Conservation (phyloP, 2,888 invertebrate genomes). For the Dorcus parallelipipedus region DNA sequence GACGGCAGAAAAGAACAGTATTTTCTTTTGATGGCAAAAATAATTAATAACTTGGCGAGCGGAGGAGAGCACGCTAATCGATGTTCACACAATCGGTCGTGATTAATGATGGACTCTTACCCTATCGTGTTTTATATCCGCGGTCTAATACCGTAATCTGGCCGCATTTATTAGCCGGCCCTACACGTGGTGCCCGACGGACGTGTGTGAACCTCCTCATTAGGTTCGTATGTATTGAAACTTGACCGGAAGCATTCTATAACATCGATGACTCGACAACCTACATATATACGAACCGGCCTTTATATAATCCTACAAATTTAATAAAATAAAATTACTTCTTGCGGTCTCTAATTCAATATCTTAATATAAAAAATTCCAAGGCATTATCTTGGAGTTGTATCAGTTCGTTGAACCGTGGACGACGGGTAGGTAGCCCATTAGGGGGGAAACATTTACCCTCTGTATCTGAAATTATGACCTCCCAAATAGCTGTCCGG, state of each 20-base stretch:
- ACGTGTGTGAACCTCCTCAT: conserved; percentile 3
- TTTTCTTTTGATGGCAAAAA: conserved; percentile 42
- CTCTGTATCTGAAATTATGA: conserved; percentile 23
- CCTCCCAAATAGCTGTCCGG: conserved; percentile 25
- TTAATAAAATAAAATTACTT: no score
- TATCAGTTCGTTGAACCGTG: conserved; percentile 2
- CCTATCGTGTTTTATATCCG: conserved; percentile 27
- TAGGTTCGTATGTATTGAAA: conserved; percentile 10
- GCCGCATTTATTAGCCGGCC: conserved; percentile 16
- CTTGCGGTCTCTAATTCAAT: no score
- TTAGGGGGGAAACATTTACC: conserved; percentile 20
- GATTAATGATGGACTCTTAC: conserved; percentile 41
- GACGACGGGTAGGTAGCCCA: conserved; percentile 17
- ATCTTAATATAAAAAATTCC: no score
- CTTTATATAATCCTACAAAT: no score
- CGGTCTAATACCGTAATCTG: conserved; percentile 20
- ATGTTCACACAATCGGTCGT: conserved; percentile 43
- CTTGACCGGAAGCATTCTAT: background rate
- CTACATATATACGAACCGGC: no score
- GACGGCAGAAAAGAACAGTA: conserved; percentile 32
- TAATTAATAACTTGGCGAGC: conserved; percentile 44
- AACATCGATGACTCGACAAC: background rate
- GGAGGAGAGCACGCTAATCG: conserved; percentile 40
- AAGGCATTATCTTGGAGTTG: background rate
- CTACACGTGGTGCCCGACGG: conserved; percentile 20